Conservation (phyloP, 2,888 invertebrate species). For the Pristionchus exspectatus region DNA sequence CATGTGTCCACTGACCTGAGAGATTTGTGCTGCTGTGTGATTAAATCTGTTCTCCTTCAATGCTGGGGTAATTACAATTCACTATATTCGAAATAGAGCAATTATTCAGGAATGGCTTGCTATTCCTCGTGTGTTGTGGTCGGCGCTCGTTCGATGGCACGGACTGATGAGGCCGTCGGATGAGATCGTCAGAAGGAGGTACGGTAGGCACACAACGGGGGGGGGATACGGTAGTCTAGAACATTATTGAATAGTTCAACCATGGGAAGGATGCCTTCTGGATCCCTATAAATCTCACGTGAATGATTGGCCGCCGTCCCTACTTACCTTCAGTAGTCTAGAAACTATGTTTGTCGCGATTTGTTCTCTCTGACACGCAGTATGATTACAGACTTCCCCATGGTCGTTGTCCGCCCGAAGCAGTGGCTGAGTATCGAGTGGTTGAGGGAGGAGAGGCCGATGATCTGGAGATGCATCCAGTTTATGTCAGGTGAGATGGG, state of each 20-base stretch:
- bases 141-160: slow-evolving; percentile 53
- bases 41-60: no score
- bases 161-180: slow-evolving; percentile 36
- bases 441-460: slow-evolving; percentile 33
- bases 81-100: no score
- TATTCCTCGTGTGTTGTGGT: slow-evolving; percentile 50
- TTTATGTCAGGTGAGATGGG: slow-evolving; percentile 28
- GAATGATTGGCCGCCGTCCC: no score
- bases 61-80: no score
- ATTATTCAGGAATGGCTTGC: slow-evolving; percentile 51
- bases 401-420: slow-evolving; percentile 41
- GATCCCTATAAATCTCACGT: no score
- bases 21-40: no score
- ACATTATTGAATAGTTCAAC: no score
- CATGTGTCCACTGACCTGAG: no score
- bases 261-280: no score
- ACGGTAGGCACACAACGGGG: neutral
- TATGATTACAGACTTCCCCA: neutral
- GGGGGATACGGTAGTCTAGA: neutral
- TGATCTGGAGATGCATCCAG: slow-evolving; percentile 42
- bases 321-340: no score
- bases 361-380: no score
- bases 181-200: slow-evolving; percentile 53
- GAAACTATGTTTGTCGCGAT: no score
- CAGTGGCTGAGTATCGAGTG: slow-evolving; percentile 45